These are phyloP conservation scores for Stegophylla sp. DNA, from an alignment of 2,888 invertebrate species.

Conservation along the genomic window DNA sequence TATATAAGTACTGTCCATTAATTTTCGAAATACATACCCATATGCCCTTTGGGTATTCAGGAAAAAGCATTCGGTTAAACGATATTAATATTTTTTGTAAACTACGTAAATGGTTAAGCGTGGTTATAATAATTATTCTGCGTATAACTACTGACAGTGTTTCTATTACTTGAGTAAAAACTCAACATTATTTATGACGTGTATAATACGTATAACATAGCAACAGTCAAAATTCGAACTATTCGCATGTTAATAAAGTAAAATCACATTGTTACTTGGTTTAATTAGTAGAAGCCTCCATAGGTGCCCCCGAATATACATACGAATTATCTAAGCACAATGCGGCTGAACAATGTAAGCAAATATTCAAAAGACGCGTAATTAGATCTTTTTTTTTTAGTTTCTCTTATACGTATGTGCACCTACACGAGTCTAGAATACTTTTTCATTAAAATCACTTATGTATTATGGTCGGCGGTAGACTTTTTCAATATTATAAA, in stretches of 20 bases:
- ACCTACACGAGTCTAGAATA: not conserved
- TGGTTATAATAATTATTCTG: no score
- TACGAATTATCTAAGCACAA: not conserved
- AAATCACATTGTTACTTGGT: not conserved
- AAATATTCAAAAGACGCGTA: constrained; percentile 18
- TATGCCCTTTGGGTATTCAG: no score
- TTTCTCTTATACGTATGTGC: not conserved
- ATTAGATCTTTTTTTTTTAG: constrained; percentile 10
- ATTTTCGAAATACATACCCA: no score
- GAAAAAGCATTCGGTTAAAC: no score
- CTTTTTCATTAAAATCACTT: not conserved
- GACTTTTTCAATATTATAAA: not conserved
- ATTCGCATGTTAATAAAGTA: constrained; percentile 1
- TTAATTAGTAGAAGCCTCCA: not conserved
- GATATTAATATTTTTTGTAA: no score
- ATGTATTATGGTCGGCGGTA: not conserved
- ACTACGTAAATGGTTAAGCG: no score
- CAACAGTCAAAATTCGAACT: not conserved
- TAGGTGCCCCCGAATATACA: not conserved
- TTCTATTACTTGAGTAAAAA: no score
- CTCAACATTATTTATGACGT: no score
- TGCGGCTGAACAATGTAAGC: not conserved
- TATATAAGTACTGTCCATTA: not conserved
- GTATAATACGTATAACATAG: no score
- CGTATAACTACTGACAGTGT: no score